Evolutionary conservation across 2,888 invertebrate species (phyloP), one percentile per base, ranked within the genome.

Genomic region (Epinotia bilunana): DNA sequence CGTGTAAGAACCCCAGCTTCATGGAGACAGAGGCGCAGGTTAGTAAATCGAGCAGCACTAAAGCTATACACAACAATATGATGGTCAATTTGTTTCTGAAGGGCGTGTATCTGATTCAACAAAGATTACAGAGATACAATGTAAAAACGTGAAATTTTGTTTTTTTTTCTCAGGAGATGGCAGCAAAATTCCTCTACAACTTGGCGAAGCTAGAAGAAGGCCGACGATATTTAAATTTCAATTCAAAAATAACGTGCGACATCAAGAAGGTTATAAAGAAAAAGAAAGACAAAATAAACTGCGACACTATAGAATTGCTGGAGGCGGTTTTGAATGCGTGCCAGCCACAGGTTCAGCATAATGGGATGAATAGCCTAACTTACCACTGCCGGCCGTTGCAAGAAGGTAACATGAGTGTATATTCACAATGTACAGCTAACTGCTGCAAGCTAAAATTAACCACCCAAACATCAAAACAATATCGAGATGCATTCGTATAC

Each of bases 181-280:
- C 92, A 60, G 87, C 91, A 28, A 77, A 78, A 33, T 83, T 92
- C 69, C 76, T 93, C 62, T 77, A 83, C 74, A 89, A 90, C 84
- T 79, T 93, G 33, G 84, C 88, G 9, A 85, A 87, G 61, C 55
- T 90, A 74, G 91, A 92, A 82, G 92, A 93, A 82, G 93, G 93
- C 9, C 85, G 88, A 74, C 84, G 90, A 74, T 93, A 93, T 77
- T 80, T 93, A 60, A 92, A 88, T 78, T 91, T 84, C 39, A 93
- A 84, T 77, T 88, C 92, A 6, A 93, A 88, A 87, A 86, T 93
- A 68, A 86, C 84, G 11, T 88, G 87, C 72, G 92, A 93, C 64
- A 84, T 93, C 33, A 90, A 88, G 79, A 89, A 87, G 82, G 80
- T 90, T 23, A 77, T 93, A 57, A 87, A 85, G 81, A 89, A 87